These are phyloP conservation scores for Galaxea fascicularis DNA, from an alignment of 92 coral and sea anemone genomes.

Conservation along the genomic window DNA sequence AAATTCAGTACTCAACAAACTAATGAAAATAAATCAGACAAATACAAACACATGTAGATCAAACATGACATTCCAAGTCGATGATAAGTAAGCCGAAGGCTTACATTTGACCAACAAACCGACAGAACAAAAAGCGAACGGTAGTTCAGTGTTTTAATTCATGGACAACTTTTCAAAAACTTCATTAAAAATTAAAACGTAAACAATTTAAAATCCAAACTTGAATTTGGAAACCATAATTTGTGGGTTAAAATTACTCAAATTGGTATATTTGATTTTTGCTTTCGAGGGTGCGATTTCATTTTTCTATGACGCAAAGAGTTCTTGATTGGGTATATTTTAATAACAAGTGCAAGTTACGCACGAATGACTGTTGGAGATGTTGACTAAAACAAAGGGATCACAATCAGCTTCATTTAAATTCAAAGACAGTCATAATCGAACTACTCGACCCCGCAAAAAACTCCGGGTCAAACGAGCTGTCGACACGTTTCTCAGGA, in stretches of 20 bases:
- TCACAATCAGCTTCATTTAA: constrained; percentile 25
- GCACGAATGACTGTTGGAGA: constrained; percentile 25
- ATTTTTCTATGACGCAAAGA: constrained; percentile 30
- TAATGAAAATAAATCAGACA: background rate
- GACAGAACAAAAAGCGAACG: constrained; percentile 14
- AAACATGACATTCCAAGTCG: constrained; percentile 4
- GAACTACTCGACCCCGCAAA: constrained; percentile 45
- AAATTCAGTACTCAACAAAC: background rate
- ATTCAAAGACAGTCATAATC: constrained; percentile 13
- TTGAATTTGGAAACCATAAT: background rate
- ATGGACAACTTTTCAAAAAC: background rate
- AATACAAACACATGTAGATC: background rate
- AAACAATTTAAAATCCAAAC: background rate
- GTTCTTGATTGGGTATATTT: constrained; percentile 21
- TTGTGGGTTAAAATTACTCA: background rate
- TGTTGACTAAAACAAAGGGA: constrained; percentile 19
- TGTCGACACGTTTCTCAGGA: constrained; percentile 35
- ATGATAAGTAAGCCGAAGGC: constrained; percentile 10
- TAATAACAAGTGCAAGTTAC: constrained; percentile 22
- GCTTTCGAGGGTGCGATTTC: background rate
- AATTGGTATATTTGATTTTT: background rate
- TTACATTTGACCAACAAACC: background rate
- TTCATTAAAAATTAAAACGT: background rate
- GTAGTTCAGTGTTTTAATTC: constrained; percentile 3
- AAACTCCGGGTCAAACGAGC: constrained; percentile 7